Evolutionary conservation across 2,797 vertebrate species (phyloP).

Genomic region (Sebastes alutus): DNA sequence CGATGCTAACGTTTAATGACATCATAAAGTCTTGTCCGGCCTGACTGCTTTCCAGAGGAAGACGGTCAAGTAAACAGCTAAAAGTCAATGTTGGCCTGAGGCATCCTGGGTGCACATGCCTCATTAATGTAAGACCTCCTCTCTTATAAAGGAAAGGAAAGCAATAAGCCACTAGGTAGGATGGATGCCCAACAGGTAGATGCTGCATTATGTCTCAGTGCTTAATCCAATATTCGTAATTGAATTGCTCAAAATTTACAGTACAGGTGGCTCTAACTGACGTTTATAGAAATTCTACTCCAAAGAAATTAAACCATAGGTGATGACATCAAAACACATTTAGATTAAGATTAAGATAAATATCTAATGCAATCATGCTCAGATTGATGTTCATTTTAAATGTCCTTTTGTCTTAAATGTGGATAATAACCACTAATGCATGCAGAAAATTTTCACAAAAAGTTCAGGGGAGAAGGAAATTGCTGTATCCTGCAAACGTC

Average conservation of each 20-base stretch:
- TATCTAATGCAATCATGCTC: neutral
- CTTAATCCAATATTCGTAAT: conserved; percentile 4
- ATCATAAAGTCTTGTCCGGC: conserved; percentile 47
- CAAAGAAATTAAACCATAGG: neutral
- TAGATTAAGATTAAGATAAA: neutral
- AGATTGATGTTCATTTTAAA: neutral
- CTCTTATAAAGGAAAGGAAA: conserved; percentile 34
- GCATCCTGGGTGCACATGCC: conserved; percentile 33
- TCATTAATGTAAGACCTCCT: conserved; percentile 44
- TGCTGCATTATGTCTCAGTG: neutral
- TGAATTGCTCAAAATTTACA: neutral
- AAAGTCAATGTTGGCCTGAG: conserved; percentile 63
- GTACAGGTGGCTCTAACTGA: neutral
- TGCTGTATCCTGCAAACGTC: neutral
- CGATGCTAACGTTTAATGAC: conserved; percentile 48
- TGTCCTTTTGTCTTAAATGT: neutral
- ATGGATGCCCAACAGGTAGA: conserved; percentile 26
- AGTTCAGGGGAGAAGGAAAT: neutral
- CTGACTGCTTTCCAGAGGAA: conserved; percentile 47
- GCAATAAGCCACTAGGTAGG: conserved; percentile 14
- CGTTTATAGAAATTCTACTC: neutral
- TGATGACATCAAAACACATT: neutral
- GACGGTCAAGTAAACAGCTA: conserved; percentile 56
- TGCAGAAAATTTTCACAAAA: neutral
- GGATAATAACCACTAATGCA: neutral